Conservation (phyloP, 2,113 vertebrate genomes). For the Ptilorrhoa leucosticta region DNA sequence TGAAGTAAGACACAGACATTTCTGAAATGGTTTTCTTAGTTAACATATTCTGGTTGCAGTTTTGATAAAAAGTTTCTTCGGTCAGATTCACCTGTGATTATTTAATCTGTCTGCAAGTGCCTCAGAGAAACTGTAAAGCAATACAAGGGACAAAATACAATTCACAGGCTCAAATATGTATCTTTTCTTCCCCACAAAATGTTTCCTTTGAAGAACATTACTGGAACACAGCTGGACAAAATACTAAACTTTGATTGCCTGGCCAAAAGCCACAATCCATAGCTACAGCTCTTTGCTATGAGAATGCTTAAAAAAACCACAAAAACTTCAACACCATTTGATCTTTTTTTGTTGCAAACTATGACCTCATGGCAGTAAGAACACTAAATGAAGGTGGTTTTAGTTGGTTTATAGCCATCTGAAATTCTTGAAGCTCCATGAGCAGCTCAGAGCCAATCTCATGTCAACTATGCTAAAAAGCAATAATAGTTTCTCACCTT, state of each 20-base stretch:
- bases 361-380: conserved; percentile 68
- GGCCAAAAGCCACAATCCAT: conserved; percentile 65
- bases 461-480: conserved; percentile 66
- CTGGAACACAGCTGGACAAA: conserved; percentile 72
- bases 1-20: background rate
- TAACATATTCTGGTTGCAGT: background rate
- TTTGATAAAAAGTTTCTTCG: background rate
- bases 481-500: conserved; percentile 72
- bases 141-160: conserved; percentile 16
- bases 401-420: conserved; percentile 69
- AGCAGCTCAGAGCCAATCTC: conserved; percentile 24
- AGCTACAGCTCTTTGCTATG: conserved; percentile 53
- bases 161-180: conserved; percentile 47
- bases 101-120: conserved; percentile 33
- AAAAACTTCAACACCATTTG: conserved; percentile 50
- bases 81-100: background rate
- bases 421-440: conserved; percentile 63
- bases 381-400: conserved; percentile 67
- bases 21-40: background rate
- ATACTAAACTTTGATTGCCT: conserved; percentile 67
- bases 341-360: conserved; percentile 58
- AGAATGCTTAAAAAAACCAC: background rate
- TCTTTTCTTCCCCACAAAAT: conserved; percentile 57
- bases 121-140: conserved; percentile 18
- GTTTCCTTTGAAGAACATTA: conserved; percentile 67